Evolutionary conservation across 2,113 vertebrate genomes (phyloP).

Genomic region (Engraulis encrasicolus): DNA sequence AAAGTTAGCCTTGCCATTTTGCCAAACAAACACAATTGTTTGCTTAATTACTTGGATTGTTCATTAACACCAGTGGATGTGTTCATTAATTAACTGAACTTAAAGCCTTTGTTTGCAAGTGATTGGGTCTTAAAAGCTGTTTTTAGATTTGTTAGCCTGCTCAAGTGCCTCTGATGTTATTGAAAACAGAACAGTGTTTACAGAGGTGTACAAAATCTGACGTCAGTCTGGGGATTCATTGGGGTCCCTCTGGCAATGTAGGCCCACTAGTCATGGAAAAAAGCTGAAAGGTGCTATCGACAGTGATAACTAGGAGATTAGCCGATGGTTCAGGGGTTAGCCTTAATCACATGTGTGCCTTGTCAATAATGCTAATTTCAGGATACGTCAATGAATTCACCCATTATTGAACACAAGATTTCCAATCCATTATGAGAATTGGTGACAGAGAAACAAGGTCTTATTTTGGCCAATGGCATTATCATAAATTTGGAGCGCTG

Average conservation of each 20-base stretch:
- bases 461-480: background rate
- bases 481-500: background rate
- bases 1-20: background rate
- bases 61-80: background rate
- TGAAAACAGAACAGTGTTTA: conserved; percentile 26
- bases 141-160: background rate
- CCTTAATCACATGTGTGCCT: background rate
- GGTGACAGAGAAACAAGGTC: background rate
- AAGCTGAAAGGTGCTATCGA: conserved; percentile 18
- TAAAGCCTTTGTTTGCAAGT: background rate
- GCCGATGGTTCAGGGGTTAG: conserved; percentile 24
- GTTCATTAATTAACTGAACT: background rate
- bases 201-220: background rate
- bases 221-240: conserved; percentile 28
- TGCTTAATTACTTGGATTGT: background rate
- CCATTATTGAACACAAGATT: conserved; percentile 40
- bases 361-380: conserved; percentile 43
- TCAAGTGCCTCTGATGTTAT: conserved; percentile 24
- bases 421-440: conserved; percentile 21
- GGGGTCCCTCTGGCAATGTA: conserved; percentile 5
- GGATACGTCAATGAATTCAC: conserved; percentile 42
- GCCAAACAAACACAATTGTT: background rate
- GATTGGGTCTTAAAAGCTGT: background rate
- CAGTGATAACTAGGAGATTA: conserved; percentile 30
- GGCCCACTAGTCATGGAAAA: conserved; percentile 8